phyloP scores from a whole-genome alignment of 2,113 vertebrate genomes.

The Gracilinanus agilis region DNA sequence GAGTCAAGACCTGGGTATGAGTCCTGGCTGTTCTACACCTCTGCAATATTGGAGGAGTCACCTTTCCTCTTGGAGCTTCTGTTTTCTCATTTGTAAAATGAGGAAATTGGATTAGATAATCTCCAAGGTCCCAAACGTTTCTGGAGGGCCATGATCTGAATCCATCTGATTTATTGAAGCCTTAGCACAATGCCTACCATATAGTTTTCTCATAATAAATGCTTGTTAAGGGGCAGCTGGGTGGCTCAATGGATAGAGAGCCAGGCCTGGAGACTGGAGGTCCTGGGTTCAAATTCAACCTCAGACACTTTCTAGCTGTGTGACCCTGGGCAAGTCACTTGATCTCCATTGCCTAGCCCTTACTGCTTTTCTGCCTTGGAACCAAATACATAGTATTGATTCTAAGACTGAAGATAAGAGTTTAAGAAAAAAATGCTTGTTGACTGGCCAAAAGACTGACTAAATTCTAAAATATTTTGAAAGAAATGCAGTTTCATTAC shows the following conservation, averaged over 20 bases:
- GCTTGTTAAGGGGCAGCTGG: not conserved
- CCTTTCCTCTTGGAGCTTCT: too few species aligned
- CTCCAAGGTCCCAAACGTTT: not conserved
- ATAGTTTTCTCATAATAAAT: not conserved
- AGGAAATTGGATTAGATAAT: not conserved
- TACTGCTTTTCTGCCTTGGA: too few species aligned
- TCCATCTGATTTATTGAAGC: not conserved
- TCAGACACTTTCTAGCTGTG: too few species aligned
- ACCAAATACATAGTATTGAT: too few species aligned
- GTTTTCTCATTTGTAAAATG: not conserved
- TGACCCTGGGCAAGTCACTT: too few species aligned
- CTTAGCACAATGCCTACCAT: too few species aligned
- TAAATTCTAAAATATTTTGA: not conserved
- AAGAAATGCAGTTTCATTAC: not conserved
- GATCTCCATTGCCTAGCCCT: too few species aligned
- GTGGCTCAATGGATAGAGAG: too few species aligned
- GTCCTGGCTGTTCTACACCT: not conserved
- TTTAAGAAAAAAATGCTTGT: not conserved
- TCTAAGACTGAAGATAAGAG: too few species aligned
- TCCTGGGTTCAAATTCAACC: too few species aligned
- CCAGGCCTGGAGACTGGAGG: too few species aligned
- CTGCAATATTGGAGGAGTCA: not conserved
- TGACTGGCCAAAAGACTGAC: not conserved
- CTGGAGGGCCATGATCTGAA: not conserved
- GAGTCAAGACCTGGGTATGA: not conserved